A percentile compares a stretch with the other conserved stretches of the same genome.
These are phyloP conservation scores for Spongia lamella DNA, from an alignment of 37 sponge, comb jelly and placozoan genomes.

Conservation along the genomic window DNA sequence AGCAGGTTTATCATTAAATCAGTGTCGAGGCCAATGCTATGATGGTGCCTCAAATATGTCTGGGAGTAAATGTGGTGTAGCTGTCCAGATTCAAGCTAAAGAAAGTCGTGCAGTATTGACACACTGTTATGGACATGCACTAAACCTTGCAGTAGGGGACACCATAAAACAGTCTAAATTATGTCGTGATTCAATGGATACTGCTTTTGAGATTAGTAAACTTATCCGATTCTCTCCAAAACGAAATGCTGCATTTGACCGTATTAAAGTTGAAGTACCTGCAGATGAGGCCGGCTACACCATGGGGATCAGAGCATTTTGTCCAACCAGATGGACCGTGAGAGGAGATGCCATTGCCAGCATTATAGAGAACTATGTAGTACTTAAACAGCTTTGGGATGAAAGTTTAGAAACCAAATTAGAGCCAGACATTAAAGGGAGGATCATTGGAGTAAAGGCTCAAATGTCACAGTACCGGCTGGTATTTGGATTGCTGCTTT, in stretches of 20 bases:
- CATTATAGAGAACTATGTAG: conserved; percentile 37
- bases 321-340: conserved; percentile 62
- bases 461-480: too few species aligned
- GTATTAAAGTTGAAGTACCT: conserved; percentile 27
- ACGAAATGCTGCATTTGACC: conserved; percentile 52
- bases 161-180: conserved; percentile 41
- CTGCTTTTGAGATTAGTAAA: conserved; percentile 30
- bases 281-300: conserved; percentile 18
- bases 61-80: conserved; percentile 37
- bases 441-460: conserved; percentile 20
- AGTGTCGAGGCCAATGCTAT: conserved; percentile 54
- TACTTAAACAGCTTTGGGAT: conserved; percentile 22
- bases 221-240: conserved; percentile 37
- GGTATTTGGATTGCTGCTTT: conserved; percentile 22
- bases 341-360: conserved; percentile 49
- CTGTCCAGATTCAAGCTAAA: conserved; percentile 28
- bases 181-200: conserved; percentile 41
- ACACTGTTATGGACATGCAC: too few species aligned
- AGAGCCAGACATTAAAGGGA: conserved; percentile 19
- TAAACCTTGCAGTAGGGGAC: conserved; percentile 36
- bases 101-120: conserved; percentile 13
- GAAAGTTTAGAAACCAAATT: conserved; percentile 30
- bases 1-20: conserved; percentile 7
- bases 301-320: conserved; percentile 42
- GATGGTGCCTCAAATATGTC: conserved; percentile 52